Percentiles rank a stretch among this genome's conserved stretches.
phyloP scores from a whole-genome alignment of 2,888 invertebrate species.

The Drosophila sordidula region DNA sequence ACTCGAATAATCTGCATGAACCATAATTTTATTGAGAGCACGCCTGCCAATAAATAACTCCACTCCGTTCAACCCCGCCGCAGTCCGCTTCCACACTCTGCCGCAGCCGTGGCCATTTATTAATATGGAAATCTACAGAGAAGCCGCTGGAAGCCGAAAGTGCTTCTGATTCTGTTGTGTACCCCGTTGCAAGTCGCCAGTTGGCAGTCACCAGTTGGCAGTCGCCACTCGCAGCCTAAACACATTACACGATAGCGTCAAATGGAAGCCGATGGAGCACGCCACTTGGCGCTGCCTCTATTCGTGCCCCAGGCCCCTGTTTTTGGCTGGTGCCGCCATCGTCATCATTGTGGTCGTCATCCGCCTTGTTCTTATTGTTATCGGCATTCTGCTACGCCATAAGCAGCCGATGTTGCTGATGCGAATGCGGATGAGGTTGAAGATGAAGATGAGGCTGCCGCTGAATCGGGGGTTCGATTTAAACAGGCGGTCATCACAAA shows the following conservation, averaged over 20 bases:
- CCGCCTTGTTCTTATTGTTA: conserved; percentile 68
- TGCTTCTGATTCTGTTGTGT: conserved; percentile 50
- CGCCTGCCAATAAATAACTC: conserved; percentile 79
- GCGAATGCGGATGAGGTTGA: conserved; percentile 7
- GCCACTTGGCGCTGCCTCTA: conserved; percentile 45
- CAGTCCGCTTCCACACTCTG: conserved; percentile 2
- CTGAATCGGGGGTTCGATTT: conserved; percentile 31
- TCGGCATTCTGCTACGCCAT: conserved; percentile 67
- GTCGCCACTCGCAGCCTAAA: conserved; percentile 62
- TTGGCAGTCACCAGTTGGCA: conserved; percentile 23
- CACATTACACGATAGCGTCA: conserved; percentile 80
- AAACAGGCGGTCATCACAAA: conserved; percentile 67
- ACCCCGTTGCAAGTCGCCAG: conserved; percentile 24
- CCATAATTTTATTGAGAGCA: conserved; percentile 80
- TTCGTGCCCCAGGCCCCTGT: conserved; percentile 21
- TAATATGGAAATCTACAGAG: conserved; percentile 80
- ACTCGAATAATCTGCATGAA: conserved; percentile 79
- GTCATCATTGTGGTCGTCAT: conserved; percentile 56
- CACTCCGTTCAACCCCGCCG: conserved; percentile 18
- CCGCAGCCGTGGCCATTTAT: conserved; percentile 70
- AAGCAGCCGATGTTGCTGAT: conserved; percentile 49
- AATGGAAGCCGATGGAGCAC: conserved; percentile 71
- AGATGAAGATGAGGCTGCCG: conserved; percentile 1
- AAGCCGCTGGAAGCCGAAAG: conserved; percentile 59
- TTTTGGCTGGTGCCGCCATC: conserved; percentile 43